A percentile compares a stretch with the other conserved stretches of the same genome.
phyloP scores from a whole-genome alignment of 2,797 vertebrate species.

The Arvicola amphibius region DNA sequence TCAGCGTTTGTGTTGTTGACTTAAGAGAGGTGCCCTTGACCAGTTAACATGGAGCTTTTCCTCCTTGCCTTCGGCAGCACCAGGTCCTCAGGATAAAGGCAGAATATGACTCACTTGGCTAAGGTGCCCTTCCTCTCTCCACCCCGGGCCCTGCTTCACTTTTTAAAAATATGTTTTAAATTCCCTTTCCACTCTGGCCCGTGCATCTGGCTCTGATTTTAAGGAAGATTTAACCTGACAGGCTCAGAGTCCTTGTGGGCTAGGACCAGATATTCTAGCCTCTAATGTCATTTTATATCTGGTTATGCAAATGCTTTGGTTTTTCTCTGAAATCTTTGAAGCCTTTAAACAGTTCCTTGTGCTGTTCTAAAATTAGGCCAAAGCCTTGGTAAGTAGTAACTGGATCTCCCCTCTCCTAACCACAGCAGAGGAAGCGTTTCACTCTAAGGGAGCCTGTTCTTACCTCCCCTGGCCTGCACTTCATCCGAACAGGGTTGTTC shows the following conservation, averaged over 20 bases:
- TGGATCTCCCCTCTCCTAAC: constrained; percentile 56
- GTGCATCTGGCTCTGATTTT: constrained; percentile 75
- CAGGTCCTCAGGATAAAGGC: background rate
- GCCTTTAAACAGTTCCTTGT: constrained; percentile 75
- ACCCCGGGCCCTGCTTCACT: background rate
- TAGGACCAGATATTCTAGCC: constrained; percentile 71
- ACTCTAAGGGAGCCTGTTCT: constrained; percentile 3
- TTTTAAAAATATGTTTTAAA: constrained; percentile 24
- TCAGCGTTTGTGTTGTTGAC: background rate
- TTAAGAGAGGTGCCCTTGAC: background rate
- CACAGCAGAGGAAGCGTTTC: constrained; percentile 25
- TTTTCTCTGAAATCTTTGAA: constrained; percentile 77
- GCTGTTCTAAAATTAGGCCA: constrained; percentile 78
- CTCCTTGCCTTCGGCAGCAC: background rate
- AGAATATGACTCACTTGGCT: background rate
- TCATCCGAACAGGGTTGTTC: background rate
- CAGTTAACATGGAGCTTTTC: background rate
- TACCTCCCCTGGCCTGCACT: background rate
- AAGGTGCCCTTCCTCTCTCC: background rate
- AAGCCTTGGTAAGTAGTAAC: constrained; percentile 44
- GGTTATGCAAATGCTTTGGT: constrained; percentile 77
- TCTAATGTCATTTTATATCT: constrained; percentile 77
- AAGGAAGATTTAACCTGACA: constrained; percentile 76
- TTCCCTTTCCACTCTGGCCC: constrained; percentile 25
- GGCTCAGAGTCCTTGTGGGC: constrained; percentile 65